Evolutionary conservation across 1,140 invertebrate genomes (phyloP), one percentile per base, ranked within the genome.

Genomic region (Drosophila cardini): DNA sequence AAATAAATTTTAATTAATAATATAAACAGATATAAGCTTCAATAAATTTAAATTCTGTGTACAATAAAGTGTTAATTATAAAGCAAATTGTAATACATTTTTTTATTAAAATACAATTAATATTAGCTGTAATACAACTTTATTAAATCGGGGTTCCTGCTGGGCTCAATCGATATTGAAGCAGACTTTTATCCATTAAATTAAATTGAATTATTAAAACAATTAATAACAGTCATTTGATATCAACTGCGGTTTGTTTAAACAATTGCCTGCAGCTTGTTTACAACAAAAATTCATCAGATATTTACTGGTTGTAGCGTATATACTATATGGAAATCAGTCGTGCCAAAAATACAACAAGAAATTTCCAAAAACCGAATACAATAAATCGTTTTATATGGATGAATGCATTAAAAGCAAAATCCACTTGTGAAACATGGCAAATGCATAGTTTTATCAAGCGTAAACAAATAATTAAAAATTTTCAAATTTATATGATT

Each of bases 311-410:
- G 34, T 67, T 72, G 55, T 55, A n/a, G n/a, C n/a, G n/a, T n/a
- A n/a, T n/a, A 4, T 70, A 76, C 63, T 60, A n/a, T 72, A 62
- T 72, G 63, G 67, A 61, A 60, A 43, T 45, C 57, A 76, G 62
- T 57, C 13, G 62, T 71, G 68, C 9, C 2, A 18, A 53, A 32
- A 40, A n/a, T 13, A 42, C 11, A 32, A 53, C 26, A 32, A 40
- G 15, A 0, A 0, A 40, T 40, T 46, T 43, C 8, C 42, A 30
- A 36, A 26, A 8, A 26, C 21, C 52, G 48, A 55, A 4, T 30
- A 30, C 26, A 60, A 69, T 21, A 42, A 55, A 43, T 13, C 15
- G 34, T n/a, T 36, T 16, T 34, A 11, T 55, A 30, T 43, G 43
- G 7, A n/a, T 18, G 43, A 45, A 16, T 18, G 43, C 43, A 45